Base-by-base conservation (phyloP, 1,140 invertebrate genomes). In the Theocolax elegans region DNA sequence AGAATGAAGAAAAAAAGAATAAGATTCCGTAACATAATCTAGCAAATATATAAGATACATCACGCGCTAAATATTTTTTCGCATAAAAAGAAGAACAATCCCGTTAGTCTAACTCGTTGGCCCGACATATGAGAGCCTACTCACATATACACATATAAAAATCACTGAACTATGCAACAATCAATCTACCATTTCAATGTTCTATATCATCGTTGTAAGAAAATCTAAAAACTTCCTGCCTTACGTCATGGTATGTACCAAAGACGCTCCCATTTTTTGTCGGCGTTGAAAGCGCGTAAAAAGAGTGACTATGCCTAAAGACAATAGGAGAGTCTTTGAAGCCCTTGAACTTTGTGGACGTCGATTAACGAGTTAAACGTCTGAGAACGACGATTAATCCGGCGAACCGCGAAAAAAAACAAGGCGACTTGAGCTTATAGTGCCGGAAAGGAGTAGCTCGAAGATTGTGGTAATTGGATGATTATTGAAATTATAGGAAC, bases 11-110 rank as follows among this genome's bases (percentile, higher is more conserved):
- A 44, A 17, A 44, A 23, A 19, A 9, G 19, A 38, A 38, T 35
- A 56, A 35, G 38, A 38, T 38, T 9, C 35, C 23, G 38, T 46
- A 66, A 54, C 25, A 0, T 31, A 29, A 56, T 53, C 21, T 13
- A 12, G 6, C 21, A 3, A 4, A 6, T 4, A 4, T 35, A 35
- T 25, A 38, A 21, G 19, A 38, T 15, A 38, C 9, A 67, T 49
- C 65, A 59, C 54, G 65, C 44, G 53, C 56, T 68, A 42, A 60
- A 68, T 67, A 67, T 42, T 59, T 68, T 60, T 68, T 68, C 29
- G 13, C 38, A 17, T 31, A 31, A 3, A 6, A 51, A 12, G 21
- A 53, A 51, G 35, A 42, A 9, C 17, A 2, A 40, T 48, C 31
- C 48, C 63, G 38, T 65, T 65, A 65, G 12, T 23, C 27, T 13